Base-by-base conservation (phyloP, 2,797 vertebrate genomes). In the Philypnodon macrostomus region DNA sequence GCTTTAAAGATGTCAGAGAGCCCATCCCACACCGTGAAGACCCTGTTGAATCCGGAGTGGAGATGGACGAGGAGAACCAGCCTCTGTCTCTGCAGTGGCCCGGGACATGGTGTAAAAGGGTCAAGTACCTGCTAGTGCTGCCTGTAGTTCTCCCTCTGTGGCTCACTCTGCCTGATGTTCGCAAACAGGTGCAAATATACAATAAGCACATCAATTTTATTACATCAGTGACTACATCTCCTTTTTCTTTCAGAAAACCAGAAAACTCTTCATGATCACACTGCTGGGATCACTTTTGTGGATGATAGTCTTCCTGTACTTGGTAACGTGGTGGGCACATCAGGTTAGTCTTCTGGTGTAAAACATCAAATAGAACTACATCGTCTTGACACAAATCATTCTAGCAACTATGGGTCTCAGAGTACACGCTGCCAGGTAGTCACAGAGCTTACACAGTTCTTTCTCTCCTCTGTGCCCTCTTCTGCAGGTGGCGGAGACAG, bases 71-170 rank as follows among this genome's bases (percentile, higher is more conserved):
- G 11, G 26, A 30, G 41, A 17, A 4, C 5, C 23, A 1, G 15
- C 26, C 41, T 7, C 10, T 44, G 41, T 18, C 26, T n/a, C 16
- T 44, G 27, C 11, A n/a, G 11, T 31, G 41, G 26, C 41, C 27
- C 5, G 26, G 12, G 14, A 17, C 24, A 4, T 5, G 16, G 1
- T 42, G 40, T 3, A 16, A 16, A 26, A 7, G 41, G 4, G 26
- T 17, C 11, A 3, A 16, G 8, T 27, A 31, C 41, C 15, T 44
- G 15, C 15, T 44, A 5, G 10, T 10, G 26, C 41, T 44, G 26
- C 26, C 41, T 7, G 15, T 11, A 1, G 26, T 44, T 26, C 15
- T 44, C 16, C 41, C 27, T 0, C 41, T 44, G 15, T 30, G 26
- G 15, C 0, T 44, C 41, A 30, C 41, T 4, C 41, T 44, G 11